phyloP scores from a whole-genome alignment of 2,797 vertebrate genomes.

The Anguilla obscura region DNA sequence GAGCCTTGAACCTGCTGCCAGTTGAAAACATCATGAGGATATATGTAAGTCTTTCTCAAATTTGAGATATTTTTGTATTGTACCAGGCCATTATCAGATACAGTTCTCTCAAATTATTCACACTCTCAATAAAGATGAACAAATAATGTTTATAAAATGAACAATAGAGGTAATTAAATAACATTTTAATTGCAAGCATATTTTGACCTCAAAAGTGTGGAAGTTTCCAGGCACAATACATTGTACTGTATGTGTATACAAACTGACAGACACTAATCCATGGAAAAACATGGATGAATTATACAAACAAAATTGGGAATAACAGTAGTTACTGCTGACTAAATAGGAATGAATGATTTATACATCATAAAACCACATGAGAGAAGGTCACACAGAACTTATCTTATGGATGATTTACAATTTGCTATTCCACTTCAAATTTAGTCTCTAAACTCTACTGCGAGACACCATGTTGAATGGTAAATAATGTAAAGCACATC shows the following conservation, averaged over 20 bases:
- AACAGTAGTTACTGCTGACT: not conserved
- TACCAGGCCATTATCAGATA: no score
- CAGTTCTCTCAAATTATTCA: no score
- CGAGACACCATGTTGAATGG: not conserved
- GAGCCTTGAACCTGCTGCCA: not conserved
- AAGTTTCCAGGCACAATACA: not conserved
- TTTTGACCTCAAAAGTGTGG: no score
- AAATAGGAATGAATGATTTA: not conserved
- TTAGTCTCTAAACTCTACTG: not conserved
- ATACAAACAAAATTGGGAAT: not conserved
- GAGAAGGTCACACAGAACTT: not conserved
- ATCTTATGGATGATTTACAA: not conserved
- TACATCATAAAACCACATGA: not conserved
- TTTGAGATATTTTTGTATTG: no score
- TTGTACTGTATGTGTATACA: not conserved
- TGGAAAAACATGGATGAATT: not conserved
- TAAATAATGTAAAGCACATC: no score
- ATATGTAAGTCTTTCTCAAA: not conserved
- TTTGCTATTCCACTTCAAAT: not conserved
- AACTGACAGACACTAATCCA: not conserved
- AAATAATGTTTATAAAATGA: no score
- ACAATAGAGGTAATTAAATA: not conserved
- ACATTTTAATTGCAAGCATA: no score
- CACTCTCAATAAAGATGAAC: no score
- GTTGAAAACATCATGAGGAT: not conserved